These are phyloP conservation scores for Cardinalis cardinalis DNA, from an alignment of 2,113 vertebrate species.

Conservation along the genomic window DNA sequence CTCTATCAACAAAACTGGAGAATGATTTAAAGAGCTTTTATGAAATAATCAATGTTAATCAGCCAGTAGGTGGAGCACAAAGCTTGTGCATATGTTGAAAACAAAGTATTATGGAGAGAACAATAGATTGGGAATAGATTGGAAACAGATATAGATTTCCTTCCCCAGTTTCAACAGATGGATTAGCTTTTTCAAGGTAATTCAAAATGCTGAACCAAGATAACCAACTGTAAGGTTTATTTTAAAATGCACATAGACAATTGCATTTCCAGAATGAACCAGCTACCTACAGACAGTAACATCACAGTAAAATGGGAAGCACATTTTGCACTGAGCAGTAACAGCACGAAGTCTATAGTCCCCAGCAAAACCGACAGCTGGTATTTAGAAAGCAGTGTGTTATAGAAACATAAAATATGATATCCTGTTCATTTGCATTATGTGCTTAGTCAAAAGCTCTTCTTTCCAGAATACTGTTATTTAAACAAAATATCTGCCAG, in stretches of 20 bases:
- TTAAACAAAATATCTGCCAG: not conserved
- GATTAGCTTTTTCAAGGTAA: not conserved
- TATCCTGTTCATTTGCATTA: not conserved
- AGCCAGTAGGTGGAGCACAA: conserved; percentile 54
- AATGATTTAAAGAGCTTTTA: not conserved
- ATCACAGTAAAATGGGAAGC: not conserved
- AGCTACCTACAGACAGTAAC: not conserved
- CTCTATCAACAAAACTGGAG: not conserved
- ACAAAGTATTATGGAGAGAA: not conserved
- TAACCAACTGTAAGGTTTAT: not conserved
- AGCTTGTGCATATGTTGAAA: not conserved
- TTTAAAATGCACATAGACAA: not conserved
- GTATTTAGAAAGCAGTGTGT: not conserved
- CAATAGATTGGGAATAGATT: not conserved
- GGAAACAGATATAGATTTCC: not conserved
- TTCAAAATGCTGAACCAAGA: not conserved
- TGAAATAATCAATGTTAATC: not conserved
- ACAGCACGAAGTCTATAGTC: not conserved
- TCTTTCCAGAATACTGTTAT: not conserved
- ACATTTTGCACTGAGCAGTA: not conserved
- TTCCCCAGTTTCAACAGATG: not conserved
- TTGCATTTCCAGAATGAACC: not conserved
- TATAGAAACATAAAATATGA: not conserved
- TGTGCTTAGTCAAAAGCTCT: not conserved
- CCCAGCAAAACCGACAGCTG: not conserved